phyloP scores from a whole-genome alignment of 2,797 vertebrate genomes.

The Apodemus agrarius region DNA sequence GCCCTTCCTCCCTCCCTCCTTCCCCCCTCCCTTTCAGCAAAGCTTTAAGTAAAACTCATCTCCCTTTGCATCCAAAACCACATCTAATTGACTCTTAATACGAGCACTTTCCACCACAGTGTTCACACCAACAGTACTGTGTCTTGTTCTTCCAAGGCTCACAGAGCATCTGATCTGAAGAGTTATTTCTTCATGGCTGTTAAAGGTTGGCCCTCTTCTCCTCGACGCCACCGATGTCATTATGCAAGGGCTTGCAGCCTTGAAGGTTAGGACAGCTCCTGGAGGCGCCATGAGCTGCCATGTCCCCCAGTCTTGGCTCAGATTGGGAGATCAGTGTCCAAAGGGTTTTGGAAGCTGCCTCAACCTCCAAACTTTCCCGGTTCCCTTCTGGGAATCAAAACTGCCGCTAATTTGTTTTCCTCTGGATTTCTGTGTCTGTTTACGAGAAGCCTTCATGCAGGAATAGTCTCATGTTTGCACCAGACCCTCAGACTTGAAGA shows the following conservation, averaged over 20 bases:
- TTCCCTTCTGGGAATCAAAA: conserved; percentile 1
- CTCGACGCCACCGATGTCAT: not conserved
- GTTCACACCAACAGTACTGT: not conserved
- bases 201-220: not conserved
- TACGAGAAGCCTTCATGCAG: not conserved
- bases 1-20: too few relatives aligned
- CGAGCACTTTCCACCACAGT: not conserved
- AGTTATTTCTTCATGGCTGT: not conserved
- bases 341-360: conserved; percentile 19
- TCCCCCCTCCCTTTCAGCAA: not conserved
- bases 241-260: not conserved
- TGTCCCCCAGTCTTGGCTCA: not conserved
- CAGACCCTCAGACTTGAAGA: conserved; percentile 36
- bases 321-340: not conserved
- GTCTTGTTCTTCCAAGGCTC: not conserved
- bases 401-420: not conserved
- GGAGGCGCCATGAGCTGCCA: fast-evolving
- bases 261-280: not conserved
- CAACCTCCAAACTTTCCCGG: conserved; percentile 1
- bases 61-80: not conserved
- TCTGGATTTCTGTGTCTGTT: not conserved
- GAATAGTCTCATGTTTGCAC: not conserved
- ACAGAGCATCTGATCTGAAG: not conserved
- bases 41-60: not conserved
- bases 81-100: not conserved